Base-by-base conservation (phyloP, 2,888 invertebrate species). In the Eudasyphora cyanicolor region DNA sequence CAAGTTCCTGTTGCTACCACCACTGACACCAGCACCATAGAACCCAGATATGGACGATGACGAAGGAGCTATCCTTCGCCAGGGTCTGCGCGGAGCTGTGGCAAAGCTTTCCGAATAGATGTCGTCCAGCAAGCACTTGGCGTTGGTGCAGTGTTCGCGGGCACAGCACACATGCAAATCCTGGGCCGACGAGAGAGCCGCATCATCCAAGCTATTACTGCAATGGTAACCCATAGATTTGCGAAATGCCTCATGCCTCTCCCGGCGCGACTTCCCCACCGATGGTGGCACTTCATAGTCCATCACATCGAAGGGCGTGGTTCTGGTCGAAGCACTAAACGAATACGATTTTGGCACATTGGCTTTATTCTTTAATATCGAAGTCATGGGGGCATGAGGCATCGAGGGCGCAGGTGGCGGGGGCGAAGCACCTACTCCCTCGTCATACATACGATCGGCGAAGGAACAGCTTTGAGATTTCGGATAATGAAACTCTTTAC, bases 381-480 rank as follows among this genome's bases (percentile, higher is more conserved):
- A 90, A 2, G 90, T 89, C 67, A 89, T 89, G 10, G 85, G 83
- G 0, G 87, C 70, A 14, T 79, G 51, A 6, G 67, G 67, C 21
- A 67, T 35, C 12, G 67, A 42, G 8, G 76, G 82, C 42, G 76
- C 80, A 4, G 78, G 84, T 17, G 76, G 84, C 49, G 69, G 85
- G 70, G 70, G 86, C 73, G 57, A 85, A 79, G 27, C 86, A 74
- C 69, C 80, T 0, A 85, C 76, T 3, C 87, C 89, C 35, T 87
- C 87, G 60, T 89, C 89, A 6, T 87, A 88, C 5, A 89, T 89
- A 42, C 91, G 89, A 38, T 91, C 89, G 78, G 90, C 90, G 82
- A 92, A 92, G 83, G 91, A 92, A 84, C 92, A 92, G 82, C 92
- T 92, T 84, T 90, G 90, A 1, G 92, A 92, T 75, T 92, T 92